Conservation (phyloP, 2,797 vertebrate species). For the Lycodopsis pacificus region DNA sequence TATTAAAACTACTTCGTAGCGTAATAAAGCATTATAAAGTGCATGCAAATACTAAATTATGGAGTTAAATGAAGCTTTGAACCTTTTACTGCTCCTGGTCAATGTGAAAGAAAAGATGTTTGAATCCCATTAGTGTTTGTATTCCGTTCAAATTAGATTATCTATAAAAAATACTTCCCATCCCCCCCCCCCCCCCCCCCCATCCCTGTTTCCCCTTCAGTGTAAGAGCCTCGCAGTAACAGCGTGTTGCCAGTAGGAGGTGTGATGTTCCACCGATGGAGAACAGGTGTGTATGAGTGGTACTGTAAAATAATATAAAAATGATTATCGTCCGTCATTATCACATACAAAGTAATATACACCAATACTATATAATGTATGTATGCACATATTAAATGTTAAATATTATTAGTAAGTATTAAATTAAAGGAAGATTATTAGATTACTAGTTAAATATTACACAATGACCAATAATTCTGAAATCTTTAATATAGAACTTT, state of each 20-base stretch:
- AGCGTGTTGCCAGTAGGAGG: constrained; percentile 52
- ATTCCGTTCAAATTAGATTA: neutral
- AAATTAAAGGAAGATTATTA: neutral
- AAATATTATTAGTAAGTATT: neutral
- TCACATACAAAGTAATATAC: neutral
- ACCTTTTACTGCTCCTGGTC: neutral
- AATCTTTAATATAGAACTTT: neutral
- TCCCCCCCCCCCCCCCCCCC: neutral
- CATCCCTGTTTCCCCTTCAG: neutral
- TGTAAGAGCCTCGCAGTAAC: constrained; percentile 26
- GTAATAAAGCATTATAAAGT: neutral
- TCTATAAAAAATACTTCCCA: neutral
- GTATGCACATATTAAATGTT: neutral
- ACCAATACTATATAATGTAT: no score
- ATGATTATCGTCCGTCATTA: neutral
- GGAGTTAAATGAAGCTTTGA: neutral
- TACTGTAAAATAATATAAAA: neutral
- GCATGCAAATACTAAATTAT: neutral
- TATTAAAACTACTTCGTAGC: neutral
- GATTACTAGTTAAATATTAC: neutral
- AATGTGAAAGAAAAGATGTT: neutral
- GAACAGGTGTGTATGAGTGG: neutral
- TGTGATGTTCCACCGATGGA: constrained; percentile 47
- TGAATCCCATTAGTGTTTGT: neutral
- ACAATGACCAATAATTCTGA: no score